phyloP scores from a whole-genome alignment of 2,113 vertebrate genomes.

The Xiphophorus hellerii region DNA sequence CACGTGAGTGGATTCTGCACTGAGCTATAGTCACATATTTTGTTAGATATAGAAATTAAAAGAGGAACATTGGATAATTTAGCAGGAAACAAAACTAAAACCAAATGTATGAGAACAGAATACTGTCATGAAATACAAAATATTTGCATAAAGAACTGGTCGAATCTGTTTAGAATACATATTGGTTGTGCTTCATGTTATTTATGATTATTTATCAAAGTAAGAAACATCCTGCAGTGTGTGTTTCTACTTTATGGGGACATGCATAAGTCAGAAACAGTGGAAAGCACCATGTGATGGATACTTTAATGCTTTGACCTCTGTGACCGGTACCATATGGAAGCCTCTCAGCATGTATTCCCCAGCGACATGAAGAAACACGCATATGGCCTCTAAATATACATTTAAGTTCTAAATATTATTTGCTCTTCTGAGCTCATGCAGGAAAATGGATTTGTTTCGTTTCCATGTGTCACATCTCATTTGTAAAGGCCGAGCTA shows the following conservation, averaged over 20 bases:
- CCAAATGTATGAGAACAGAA: not conserved
- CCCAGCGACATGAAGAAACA: constrained; percentile 3
- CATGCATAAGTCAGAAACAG: not conserved
- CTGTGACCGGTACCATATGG: constrained; percentile 35
- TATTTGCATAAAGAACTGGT: not conserved
- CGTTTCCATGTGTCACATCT: constrained; percentile 37
- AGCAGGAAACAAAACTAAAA: not conserved
- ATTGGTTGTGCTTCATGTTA: not conserved
- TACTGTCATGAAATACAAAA: not conserved
- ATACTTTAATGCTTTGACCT: constrained; percentile 39
- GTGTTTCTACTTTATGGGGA: not conserved
- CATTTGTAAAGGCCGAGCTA: constrained; percentile 38
- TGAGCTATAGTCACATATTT: not conserved
- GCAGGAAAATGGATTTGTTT: constrained; percentile 25
- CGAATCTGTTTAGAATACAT: not conserved
- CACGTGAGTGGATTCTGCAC: not conserved
- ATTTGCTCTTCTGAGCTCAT: constrained; percentile 3
- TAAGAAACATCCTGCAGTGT: constrained; percentile 1
- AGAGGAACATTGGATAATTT: no score
- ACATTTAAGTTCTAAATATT: not conserved
- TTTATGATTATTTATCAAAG: constrained; percentile 6
- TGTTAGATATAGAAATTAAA: not conserved
- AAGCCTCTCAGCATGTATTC: constrained; percentile 27
- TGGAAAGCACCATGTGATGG: not conserved
- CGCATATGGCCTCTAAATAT: constrained; percentile 7